phyloP scores from a whole-genome alignment of 2,797 vertebrate genomes.

The Mallotus villosus region DNA sequence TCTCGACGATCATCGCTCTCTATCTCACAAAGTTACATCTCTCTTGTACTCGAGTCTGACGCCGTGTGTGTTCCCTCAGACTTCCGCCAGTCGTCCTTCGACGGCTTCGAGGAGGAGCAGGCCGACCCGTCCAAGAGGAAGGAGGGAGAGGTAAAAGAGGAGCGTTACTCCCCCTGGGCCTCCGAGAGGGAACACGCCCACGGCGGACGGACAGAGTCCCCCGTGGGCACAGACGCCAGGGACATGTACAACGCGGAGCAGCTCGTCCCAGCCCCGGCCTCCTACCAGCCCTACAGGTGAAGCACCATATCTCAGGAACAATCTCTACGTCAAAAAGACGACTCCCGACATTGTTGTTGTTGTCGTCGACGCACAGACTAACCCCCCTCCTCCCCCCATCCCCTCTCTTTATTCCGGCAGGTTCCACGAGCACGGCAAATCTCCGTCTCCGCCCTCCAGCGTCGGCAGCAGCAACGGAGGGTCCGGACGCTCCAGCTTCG shows the following conservation, averaged over 20 bases:
- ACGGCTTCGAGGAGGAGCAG: constrained; percentile 63
- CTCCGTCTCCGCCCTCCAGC: constrained; percentile 74
- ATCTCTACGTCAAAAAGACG: background rate
- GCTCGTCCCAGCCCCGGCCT: constrained; percentile 73
- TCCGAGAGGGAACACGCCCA: constrained; percentile 67
- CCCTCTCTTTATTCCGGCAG: constrained; percentile 52
- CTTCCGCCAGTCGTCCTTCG: constrained; percentile 65
- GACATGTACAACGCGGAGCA: constrained; percentile 80
- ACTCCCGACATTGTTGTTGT: background rate
- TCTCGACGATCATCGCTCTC: background rate
- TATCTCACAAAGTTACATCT: background rate
- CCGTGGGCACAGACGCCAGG: constrained; percentile 59
- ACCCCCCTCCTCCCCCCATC: background rate
- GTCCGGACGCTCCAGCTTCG: constrained; percentile 62
- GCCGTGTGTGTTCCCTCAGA: constrained; percentile 44
- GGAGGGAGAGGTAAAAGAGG: constrained; percentile 67
- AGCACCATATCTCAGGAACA: too few species aligned
- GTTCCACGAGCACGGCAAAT: constrained; percentile 78
- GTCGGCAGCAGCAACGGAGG: constrained; percentile 53
- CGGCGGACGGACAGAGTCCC: constrained; percentile 63
- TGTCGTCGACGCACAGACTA: background rate
- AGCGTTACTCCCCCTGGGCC: constrained; percentile 77
- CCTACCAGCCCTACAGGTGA: constrained; percentile 81
- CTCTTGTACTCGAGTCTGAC: background rate
- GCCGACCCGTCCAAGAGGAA: constrained; percentile 56